These are phyloP conservation scores for Drosophila vallismaia DNA, from an alignment of 2,888 invertebrate genomes.

Conservation along the genomic window DNA sequence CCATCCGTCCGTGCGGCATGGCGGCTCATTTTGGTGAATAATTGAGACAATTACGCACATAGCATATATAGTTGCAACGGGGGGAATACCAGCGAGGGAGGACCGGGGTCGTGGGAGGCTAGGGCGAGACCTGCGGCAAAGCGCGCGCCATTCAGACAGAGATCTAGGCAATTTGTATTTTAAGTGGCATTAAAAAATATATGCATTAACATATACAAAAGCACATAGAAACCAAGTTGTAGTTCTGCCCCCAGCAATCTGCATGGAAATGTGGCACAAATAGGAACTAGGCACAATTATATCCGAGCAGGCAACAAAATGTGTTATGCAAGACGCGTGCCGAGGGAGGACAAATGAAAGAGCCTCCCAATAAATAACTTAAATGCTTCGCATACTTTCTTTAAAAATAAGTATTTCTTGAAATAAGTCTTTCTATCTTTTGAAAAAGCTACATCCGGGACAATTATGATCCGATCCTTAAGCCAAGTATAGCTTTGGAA, in stretches of 20 bases:
- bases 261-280: slow-evolving; percentile 23
- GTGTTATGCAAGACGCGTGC: slow-evolving; percentile 31
- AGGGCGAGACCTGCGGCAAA: slow-evolving; percentile 19
- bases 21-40: slow-evolving; percentile 77
- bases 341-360: neutral
- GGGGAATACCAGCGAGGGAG: slow-evolving; percentile 1
- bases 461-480: too few species aligned
- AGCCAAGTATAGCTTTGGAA: too few species aligned
- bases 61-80: slow-evolving; percentile 49
- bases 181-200: slow-evolving; percentile 47
- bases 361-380: neutral
- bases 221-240: neutral
- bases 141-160: slow-evolving; percentile 29
- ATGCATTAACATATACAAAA: slow-evolving; percentile 19
- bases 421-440: too few species aligned
- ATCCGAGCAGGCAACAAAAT: slow-evolving; percentile 16
- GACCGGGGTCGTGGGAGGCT: neutral
- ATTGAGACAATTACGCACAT: slow-evolving; percentile 79
- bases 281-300: slow-evolving; percentile 41
- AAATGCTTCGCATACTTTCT: neutral
- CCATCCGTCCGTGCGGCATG: slow-evolving; percentile 41
- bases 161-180: slow-evolving; percentile 47
- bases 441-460: too few species aligned
- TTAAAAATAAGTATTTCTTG: neutral
- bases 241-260: slow-evolving; percentile 1